These are phyloP conservation scores for Papilio demoleus DNA, from an alignment of 2,888 invertebrate species.

Conservation along the genomic window DNA sequence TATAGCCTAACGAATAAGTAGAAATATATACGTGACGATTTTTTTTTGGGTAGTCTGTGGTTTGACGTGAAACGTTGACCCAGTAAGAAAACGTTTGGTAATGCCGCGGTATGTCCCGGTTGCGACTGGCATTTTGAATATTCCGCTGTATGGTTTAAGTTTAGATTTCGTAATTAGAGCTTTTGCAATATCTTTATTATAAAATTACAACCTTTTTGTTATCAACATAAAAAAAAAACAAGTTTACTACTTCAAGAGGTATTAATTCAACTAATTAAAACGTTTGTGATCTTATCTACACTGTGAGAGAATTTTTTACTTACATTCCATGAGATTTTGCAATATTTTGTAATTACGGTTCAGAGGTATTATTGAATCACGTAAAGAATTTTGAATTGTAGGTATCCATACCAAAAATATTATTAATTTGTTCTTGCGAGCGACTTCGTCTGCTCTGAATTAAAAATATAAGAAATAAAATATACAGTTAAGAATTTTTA, in stretches of 20 bases:
- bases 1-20: constrained; percentile 19
- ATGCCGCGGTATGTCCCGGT: constrained; percentile 56
- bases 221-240: background rate
- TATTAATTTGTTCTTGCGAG: too few species aligned
- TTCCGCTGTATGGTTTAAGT: constrained; percentile 42
- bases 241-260: background rate
- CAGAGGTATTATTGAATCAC: background rate
- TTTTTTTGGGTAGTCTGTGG: constrained; percentile 54
- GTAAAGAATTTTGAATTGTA: too few species aligned
- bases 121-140: constrained; percentile 55
- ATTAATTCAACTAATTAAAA: constrained; percentile 7
- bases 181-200: constrained; percentile 10
- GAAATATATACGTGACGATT: constrained; percentile 53
- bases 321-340: constrained; percentile 5
- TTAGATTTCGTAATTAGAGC: constrained; percentile 17
- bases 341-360: background rate
- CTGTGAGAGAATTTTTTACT: background rate
- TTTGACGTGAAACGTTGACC: constrained; percentile 65
- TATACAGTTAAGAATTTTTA: too few species aligned
- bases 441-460: too few species aligned
- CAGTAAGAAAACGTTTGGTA: constrained; percentile 57
- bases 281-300: constrained; percentile 5
- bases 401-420: too few species aligned
- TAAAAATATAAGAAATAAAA: too few species aligned
- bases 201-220: background rate